phyloP scores from a whole-genome alignment of 1,140 invertebrate species.

The Leptinotarsa undecemlineata region DNA sequence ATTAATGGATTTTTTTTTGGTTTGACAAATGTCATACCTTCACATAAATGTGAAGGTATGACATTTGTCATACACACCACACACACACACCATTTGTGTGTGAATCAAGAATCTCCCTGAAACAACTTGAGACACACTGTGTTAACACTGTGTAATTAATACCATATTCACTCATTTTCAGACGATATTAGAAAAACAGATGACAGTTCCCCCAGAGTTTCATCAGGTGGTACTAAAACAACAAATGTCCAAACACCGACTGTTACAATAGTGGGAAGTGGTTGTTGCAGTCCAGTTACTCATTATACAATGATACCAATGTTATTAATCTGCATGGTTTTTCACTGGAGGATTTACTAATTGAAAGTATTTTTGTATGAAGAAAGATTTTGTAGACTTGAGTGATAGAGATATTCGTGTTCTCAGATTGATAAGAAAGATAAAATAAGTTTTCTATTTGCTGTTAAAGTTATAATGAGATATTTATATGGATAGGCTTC shows the following conservation, averaged over 20 bases:
- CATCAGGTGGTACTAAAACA: conserved; percentile 4
- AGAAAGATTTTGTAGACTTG: neutral
- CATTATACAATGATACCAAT: too few relatives aligned
- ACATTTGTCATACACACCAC: too few relatives aligned
- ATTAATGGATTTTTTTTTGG: too few relatives aligned
- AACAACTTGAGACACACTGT: too few relatives aligned
- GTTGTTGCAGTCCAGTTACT: neutral
- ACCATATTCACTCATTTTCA: neutral
- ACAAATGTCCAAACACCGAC: conserved; percentile 14
- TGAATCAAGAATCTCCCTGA: too few relatives aligned
- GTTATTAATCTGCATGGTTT: neutral
- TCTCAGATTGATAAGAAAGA: neutral
- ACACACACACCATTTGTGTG: too few relatives aligned
- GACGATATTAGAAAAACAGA: neutral
- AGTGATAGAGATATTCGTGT: conserved; percentile 1
- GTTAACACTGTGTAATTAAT: too few relatives aligned
- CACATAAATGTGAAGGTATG: too few relatives aligned
- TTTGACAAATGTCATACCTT: too few relatives aligned
- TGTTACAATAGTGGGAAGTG: neutral
- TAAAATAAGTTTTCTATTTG: neutral
- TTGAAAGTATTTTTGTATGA: neutral
- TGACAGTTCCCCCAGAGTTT: neutral
- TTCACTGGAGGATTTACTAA: neutral
- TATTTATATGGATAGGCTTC: neutral
- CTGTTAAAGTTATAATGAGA: neutral